phyloP scores from a whole-genome alignment of 2,888 invertebrate genomes.

The Polymixis lichenea region DNA sequence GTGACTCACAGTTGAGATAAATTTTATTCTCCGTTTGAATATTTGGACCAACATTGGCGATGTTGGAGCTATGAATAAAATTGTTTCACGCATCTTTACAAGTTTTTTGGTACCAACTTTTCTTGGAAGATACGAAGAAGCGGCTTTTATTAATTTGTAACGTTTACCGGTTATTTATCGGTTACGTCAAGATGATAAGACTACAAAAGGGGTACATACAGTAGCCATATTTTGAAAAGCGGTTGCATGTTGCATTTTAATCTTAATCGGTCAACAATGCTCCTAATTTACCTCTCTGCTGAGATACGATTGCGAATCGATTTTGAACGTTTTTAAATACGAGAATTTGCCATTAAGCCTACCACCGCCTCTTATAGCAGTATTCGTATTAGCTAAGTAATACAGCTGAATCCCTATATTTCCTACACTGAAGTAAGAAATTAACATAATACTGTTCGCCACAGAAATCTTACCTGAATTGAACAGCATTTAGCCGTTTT shows the following conservation, averaged over 20 bases:
- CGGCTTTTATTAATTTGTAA: not conserved
- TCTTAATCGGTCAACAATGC: not conserved
- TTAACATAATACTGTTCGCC: too few relatives aligned
- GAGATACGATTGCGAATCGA: not conserved
- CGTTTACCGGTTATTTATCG: not conserved
- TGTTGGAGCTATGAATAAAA: slow-evolving; percentile 33
- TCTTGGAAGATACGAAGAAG: not conserved
- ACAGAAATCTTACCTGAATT: too few relatives aligned
- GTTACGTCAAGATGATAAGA: not conserved
- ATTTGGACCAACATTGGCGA: slow-evolving; percentile 25
- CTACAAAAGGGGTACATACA: too few relatives aligned
- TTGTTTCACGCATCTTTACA: not conserved
- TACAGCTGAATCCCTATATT: not conserved
- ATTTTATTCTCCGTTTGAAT: slow-evolving; percentile 61
- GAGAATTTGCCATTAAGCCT: too few relatives aligned
- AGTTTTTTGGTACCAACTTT: not conserved
- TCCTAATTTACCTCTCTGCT: not conserved
- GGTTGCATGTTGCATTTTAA: not conserved
- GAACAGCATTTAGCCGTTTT: not conserved
- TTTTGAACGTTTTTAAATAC: too few relatives aligned
- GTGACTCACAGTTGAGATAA: slow-evolving; percentile 67
- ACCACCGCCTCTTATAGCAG: not conserved
- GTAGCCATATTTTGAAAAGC: not conserved
- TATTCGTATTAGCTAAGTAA: too few relatives aligned
- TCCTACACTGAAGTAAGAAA: too few relatives aligned